Evolutionary conservation across 2,888 invertebrate genomes (phyloP).

Genomic region (Drosophila rubida): DNA sequence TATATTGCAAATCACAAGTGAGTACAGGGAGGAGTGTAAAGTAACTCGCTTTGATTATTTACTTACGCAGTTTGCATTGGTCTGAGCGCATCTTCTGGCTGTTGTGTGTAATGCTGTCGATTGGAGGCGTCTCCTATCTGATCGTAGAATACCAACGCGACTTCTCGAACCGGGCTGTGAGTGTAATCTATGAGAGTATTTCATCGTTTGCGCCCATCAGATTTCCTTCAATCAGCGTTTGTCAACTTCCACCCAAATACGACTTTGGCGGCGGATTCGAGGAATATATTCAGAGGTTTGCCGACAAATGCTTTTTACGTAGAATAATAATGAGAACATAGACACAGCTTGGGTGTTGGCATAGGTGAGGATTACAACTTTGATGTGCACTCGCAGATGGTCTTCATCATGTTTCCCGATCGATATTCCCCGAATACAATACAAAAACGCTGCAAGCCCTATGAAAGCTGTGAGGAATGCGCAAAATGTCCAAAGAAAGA

Average conservation of each 20-base stretch:
- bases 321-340: too few species aligned
- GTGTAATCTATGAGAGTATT: slow-evolving; percentile 83
- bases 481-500: slow-evolving; percentile 76
- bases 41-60: not conserved
- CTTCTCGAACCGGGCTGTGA: slow-evolving; percentile 83
- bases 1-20: slow-evolving; percentile 88
- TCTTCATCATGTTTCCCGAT: slow-evolving; percentile 81
- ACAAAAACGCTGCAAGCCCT: slow-evolving; percentile 32
- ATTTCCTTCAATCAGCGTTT: slow-evolving; percentile 82
- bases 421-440: slow-evolving; percentile 77
- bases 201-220: slow-evolving; percentile 68
- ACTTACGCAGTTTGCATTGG: slow-evolving; percentile 74
- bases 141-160: slow-evolving; percentile 87
- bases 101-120: slow-evolving; percentile 88
- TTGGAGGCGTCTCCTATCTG: slow-evolving; percentile 88
- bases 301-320: too few species aligned
- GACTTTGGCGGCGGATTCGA: slow-evolving; percentile 62
- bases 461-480: slow-evolving; percentile 64
- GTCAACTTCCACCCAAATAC: slow-evolving; percentile 62
- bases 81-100: slow-evolving; percentile 88
- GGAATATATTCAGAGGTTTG: slow-evolving; percentile 56
- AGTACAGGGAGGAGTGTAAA: not conserved
- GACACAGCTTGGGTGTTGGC: slow-evolving; percentile 58
- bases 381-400: slow-evolving; percentile 82
- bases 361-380: slow-evolving; percentile 66